Conservation (phyloP, 2,113 vertebrate genomes). For the Heterotis niloticus region DNA sequence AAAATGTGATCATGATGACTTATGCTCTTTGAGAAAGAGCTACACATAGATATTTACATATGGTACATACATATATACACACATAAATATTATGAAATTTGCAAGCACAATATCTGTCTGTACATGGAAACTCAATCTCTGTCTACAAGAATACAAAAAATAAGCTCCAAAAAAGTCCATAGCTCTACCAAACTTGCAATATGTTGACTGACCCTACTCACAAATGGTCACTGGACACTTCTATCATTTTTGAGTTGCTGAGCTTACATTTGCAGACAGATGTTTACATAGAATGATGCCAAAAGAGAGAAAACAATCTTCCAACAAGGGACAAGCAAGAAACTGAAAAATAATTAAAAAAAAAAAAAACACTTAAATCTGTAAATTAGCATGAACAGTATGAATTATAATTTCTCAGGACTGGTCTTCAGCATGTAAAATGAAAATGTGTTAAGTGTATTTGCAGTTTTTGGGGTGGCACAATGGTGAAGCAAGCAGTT, state of each 20-base stretch:
- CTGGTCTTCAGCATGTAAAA: no score
- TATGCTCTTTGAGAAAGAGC: not conserved
- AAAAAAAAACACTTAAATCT: no score
- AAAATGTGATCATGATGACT: conserved; percentile 37
- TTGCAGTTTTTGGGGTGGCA: no score
- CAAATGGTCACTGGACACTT: not conserved
- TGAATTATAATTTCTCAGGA: no score
- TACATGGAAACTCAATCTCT: not conserved
- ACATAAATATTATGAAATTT: not conserved
- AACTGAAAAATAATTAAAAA: no score
- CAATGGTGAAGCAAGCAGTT: no score
- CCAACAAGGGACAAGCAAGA: no score
- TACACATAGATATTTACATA: not conserved
- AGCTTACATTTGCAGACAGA: not conserved
- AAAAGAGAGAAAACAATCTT: not conserved
- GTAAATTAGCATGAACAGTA: no score
- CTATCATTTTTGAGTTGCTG: not conserved
- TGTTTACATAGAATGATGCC: not conserved
- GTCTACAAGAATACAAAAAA: no score
- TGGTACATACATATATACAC: not conserved
- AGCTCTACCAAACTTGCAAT: not conserved
- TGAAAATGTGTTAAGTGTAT: no score
- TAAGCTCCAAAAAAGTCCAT: not conserved
- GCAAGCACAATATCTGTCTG: not conserved
- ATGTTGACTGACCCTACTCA: not conserved